A percentile compares a stretch with the other conserved stretches of the same genome.
Conservation (phyloP, 2,888 invertebrate genomes). For the Tetrapedia diversipes region DNA sequence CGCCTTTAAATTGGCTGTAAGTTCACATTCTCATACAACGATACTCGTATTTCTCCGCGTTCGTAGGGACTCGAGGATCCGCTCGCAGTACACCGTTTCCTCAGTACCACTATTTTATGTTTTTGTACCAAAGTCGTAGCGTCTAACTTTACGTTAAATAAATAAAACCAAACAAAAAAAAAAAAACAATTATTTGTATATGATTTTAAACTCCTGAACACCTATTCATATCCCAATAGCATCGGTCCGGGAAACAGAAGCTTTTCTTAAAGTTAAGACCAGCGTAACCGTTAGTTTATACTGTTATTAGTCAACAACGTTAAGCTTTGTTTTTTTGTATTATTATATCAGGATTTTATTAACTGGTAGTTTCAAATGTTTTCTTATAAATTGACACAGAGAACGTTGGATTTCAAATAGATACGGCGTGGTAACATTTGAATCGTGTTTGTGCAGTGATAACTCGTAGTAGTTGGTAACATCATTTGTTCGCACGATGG, state of each 20-base stretch:
- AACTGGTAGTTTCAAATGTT: not conserved
- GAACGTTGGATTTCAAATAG: not conserved
- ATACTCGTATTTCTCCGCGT: constrained; percentile 59
- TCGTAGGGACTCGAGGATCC: constrained; percentile 71
- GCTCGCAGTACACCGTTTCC: constrained; percentile 74
- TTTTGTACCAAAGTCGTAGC: constrained; percentile 84
- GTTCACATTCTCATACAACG: constrained; percentile 50
- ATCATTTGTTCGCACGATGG: constrained; percentile 78
- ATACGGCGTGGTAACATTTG: constrained; percentile 32
- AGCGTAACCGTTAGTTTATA: not conserved
- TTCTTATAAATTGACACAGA: not conserved
- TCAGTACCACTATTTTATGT: constrained; percentile 80
- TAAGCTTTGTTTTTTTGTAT: not conserved
- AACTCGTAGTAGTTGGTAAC: constrained; percentile 58
- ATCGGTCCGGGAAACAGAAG: too few species aligned
- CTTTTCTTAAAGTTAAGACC: not conserved
- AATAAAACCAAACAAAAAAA: constrained; percentile 74
- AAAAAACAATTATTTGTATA: not conserved
- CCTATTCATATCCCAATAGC: too few species aligned
- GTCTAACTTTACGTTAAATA: constrained; percentile 82
- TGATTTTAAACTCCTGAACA: constrained; percentile 5
- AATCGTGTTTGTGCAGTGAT: constrained; percentile 35
- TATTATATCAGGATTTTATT: constrained; percentile 21
- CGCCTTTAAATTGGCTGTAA: constrained; percentile 49
- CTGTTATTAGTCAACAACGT: too few species aligned